Base-by-base conservation (phyloP, 2,888 invertebrate genomes). In the Pecten maximus region DNA sequence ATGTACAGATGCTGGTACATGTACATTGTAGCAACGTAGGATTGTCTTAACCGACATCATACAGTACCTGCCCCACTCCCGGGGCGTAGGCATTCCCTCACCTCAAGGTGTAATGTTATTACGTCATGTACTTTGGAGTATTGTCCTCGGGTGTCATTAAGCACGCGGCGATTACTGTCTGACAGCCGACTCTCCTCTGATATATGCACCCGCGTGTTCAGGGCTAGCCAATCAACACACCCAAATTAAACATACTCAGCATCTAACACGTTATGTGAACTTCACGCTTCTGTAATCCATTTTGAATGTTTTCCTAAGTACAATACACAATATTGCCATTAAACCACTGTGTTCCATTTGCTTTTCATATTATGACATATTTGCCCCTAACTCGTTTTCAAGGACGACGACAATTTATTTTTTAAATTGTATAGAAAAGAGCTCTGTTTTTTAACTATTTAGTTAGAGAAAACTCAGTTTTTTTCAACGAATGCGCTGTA, bases 281-380 rank as follows among this genome's bases (percentile, higher is more conserved):
- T 74, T 28, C 74, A 35, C 74, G 74, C 74, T 74, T 74, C 28
- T 35, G 28, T 74, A 74, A 74, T 74, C 74, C 74, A 35, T 74
- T 74, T 74, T 74, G 15, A 74, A 74, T 74, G 74, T 35, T 35
- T 74, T 35, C 35, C 35, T 74, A 74, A 74, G 74, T 23, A 74
- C 35, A 74, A 74, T 74, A 74, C 74, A 74, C 74, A 74, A 35
- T 35, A 35, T 23, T 74, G 0, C 74, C 74, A 74, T 74, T 74
- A 74, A 74, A 74, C 35, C 2, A 28, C 35, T 8, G 35, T 10
- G 23, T 28, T 74, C 23, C 16, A 28, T 28, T 74, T 28, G 35
- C 35, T 74, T 35, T 35, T 35, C 4, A 35, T 35, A 74, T 0
- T 15, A 74, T 74, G 74, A 74, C 74, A 74, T 74, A 74, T 74